Conservation (phyloP, 2,797 vertebrate species). For the Nannoperca obscura region DNA sequence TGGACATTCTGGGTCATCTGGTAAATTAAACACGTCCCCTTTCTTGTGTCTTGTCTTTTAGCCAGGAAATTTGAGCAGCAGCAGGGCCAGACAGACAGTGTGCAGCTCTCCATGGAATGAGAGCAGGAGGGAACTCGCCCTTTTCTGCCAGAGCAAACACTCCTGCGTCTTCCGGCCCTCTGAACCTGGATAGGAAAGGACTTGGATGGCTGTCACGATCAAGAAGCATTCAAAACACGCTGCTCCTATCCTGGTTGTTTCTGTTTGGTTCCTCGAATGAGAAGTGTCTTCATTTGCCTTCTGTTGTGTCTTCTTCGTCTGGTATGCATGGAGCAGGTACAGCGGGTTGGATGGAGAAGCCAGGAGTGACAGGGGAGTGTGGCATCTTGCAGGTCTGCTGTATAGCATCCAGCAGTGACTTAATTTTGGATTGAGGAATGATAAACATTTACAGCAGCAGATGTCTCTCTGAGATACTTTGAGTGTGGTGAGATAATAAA, state of each 20-base stretch:
- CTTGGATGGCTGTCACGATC: background rate
- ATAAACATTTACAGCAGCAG: background rate
- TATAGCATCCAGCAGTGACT: background rate
- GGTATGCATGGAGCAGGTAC: background rate
- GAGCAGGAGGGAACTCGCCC: background rate
- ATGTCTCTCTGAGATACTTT: background rate
- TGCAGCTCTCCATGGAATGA: conserved; percentile 88
- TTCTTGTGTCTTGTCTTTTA: conserved; percentile 40
- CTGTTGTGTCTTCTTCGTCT: conserved; percentile 5
- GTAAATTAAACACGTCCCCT: background rate
- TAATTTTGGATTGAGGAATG: background rate
- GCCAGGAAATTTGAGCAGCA: conserved; percentile 86
- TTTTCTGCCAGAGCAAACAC: background rate
- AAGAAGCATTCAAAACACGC: background rate
- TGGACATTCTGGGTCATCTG: background rate
- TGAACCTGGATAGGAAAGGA: conserved; percentile 8
- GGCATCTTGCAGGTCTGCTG: background rate
- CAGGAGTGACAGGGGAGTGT: background rate
- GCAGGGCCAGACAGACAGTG: conserved; percentile 79
- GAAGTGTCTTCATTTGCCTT: background rate
- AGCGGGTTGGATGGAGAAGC: conserved; percentile 4
- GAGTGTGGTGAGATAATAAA: background rate
- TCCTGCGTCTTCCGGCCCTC: background rate
- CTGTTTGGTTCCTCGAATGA: background rate
- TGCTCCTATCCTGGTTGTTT: background rate